phyloP scores from a whole-genome alignment of 2,113 vertebrate species.

The Cardinalis cardinalis region DNA sequence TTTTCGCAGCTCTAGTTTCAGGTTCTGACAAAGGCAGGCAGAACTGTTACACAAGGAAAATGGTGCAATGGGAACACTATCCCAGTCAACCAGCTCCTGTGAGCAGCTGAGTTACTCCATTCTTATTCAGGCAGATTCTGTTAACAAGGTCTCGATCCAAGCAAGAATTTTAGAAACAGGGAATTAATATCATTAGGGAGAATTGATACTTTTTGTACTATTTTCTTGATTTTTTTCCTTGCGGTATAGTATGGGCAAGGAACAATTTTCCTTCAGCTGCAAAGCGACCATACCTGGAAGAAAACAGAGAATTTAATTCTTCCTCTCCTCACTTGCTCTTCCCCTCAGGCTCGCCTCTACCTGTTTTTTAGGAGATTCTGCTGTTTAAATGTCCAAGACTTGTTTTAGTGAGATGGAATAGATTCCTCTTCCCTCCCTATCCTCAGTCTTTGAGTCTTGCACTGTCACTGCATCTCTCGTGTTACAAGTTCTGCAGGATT shows the following conservation, averaged over 20 bases:
- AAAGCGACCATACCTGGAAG: neutral
- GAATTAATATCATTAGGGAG: neutral
- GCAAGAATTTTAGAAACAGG: neutral
- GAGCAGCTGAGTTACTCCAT: neutral
- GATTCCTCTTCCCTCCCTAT: neutral
- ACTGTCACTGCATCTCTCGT: accelerated
- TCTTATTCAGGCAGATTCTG: neutral
- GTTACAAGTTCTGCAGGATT: neutral
- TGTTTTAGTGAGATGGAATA: neutral
- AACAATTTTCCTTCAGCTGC: neutral
- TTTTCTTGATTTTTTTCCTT: neutral
- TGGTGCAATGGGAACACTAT: neutral
- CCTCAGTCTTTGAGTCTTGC: neutral
- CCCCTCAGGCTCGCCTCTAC: neutral
- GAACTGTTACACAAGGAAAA: constrained; percentile 1
- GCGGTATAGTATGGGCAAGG: neutral
- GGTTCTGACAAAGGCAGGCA: constrained; percentile 20
- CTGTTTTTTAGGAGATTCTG: neutral
- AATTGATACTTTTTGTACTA: neutral
- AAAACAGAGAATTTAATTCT: neutral
- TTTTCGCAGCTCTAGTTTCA: constrained; percentile 43
- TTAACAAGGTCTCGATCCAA: neutral
- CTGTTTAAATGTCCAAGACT: neutral
- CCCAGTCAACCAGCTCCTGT: constrained; percentile 18
- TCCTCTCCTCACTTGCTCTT: neutral